phyloP scores from a whole-genome alignment of 1,140 invertebrate species.

The Brachionus manjavacas region DNA sequence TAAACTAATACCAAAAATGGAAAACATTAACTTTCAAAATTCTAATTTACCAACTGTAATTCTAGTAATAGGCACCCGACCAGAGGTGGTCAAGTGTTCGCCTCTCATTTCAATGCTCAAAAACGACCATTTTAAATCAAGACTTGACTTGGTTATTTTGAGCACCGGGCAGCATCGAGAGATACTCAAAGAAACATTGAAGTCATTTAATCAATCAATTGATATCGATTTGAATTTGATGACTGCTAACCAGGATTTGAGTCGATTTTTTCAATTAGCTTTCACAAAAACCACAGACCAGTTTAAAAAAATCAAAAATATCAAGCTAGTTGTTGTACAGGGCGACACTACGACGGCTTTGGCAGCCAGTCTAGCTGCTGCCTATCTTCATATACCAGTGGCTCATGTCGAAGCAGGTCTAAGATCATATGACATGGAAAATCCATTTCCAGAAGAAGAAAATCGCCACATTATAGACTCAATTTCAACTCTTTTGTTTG shows the following conservation, averaged over 20 bases:
- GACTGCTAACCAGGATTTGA: not conserved
- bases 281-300: not conserved
- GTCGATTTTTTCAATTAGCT: not conserved
- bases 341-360: not conserved
- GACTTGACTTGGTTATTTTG: not conserved
- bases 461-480: not conserved
- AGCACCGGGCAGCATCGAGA: not conserved
- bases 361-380: not conserved
- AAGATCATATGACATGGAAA: not conserved
- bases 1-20: not conserved
- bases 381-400: not conserved
- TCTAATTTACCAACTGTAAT: not conserved
- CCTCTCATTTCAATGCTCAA: not conserved
- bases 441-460: not conserved
- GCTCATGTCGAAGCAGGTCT: conserved; percentile 26
- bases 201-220: not conserved
- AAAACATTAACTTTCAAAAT: not conserved
- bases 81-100: not conserved
- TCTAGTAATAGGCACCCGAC: conserved; percentile 6
- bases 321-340: not conserved
- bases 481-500: not conserved
- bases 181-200: not conserved
- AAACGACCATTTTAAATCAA: not conserved
- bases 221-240: conserved; percentile 9
- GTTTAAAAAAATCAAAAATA: not conserved